These are phyloP conservation scores for Danionella dracula DNA, from an alignment of 2,797 vertebrate species.

Conservation along the genomic window DNA sequence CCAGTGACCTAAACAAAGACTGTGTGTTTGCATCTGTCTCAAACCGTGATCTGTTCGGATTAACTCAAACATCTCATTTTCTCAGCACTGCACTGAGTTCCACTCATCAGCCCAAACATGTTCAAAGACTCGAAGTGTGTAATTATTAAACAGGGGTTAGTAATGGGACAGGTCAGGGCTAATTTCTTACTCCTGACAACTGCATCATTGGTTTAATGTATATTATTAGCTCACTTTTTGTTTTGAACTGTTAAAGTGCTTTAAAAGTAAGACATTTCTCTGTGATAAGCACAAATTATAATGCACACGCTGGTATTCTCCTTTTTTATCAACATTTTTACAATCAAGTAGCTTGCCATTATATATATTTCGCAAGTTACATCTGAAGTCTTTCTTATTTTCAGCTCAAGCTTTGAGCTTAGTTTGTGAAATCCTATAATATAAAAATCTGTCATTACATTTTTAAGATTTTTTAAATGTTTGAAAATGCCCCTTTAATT, in stretches of 20 bases:
- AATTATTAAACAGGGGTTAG: slow-evolving; percentile 1
- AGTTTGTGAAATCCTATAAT: neutral
- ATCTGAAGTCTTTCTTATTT: too few relatives aligned
- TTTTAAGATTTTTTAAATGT: too few relatives aligned
- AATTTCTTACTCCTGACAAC: neutral
- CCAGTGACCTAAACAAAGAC: too few relatives aligned
- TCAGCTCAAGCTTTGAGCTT: neutral
- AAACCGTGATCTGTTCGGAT: too few relatives aligned
- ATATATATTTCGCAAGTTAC: neutral
- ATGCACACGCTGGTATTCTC: neutral
- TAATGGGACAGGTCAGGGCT: neutral
- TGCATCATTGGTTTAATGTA: neutral
- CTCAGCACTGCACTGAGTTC: slow-evolving; percentile 9
- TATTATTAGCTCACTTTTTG: neutral
- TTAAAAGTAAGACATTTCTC: neutral
- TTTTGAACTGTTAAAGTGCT: neutral
- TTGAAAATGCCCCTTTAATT: neutral
- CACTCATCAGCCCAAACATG: neutral
- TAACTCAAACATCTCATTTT: slow-evolving; percentile 29
- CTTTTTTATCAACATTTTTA: neutral
- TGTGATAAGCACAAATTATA: neutral
- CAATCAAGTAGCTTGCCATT: neutral
- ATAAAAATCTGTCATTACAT: neutral
- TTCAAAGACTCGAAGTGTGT: slow-evolving; percentile 7
- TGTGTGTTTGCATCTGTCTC: too few relatives aligned